A percentile compares a stretch with the other conserved stretches of the same genome.
phyloP scores from a whole-genome alignment of 2,888 invertebrate genomes.

The Caenorhabditis virilis region DNA sequence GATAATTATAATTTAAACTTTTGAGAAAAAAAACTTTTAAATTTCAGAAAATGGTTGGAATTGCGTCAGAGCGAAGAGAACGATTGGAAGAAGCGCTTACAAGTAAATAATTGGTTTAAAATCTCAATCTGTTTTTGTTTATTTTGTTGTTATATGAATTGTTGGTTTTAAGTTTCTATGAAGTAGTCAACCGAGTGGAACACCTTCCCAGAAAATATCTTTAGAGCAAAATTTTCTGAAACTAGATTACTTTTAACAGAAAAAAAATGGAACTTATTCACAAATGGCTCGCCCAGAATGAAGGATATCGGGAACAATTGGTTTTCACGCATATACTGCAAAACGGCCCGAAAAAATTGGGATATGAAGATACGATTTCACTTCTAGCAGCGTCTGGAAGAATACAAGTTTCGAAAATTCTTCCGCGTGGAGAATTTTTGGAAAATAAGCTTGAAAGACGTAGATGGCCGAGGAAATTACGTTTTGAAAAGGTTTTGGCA shows the following conservation, averaged over 20 bases:
- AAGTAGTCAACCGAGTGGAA: not conserved
- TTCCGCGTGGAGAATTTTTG: not conserved
- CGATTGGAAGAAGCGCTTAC: slow-evolving; percentile 16
- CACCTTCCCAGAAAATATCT: not conserved
- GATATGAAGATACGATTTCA: not conserved
- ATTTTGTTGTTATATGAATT: slow-evolving; percentile 1
- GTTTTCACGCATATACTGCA: not conserved
- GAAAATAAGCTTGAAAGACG: not conserved
- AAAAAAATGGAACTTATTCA: no score
- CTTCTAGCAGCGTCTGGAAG: not conserved
- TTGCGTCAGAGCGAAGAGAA: slow-evolving; percentile 11
- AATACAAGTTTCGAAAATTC: not conserved
- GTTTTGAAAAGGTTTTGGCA: not conserved
- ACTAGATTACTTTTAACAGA: no score
- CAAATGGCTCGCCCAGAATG: no score
- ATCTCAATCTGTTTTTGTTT: slow-evolving; percentile 1
- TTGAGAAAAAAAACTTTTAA: not conserved
- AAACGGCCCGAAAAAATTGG: not conserved
- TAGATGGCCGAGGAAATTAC: not conserved
- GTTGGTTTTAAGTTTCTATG: not conserved
- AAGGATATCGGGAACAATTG: no score
- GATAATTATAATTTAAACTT: not conserved
- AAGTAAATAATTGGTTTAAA: not conserved
- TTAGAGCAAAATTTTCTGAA: not conserved
- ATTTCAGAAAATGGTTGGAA: slow-evolving; percentile 24